These are phyloP conservation scores for Ethmia dodecea DNA, from an alignment of 2,888 invertebrate species.

Conservation along the genomic window DNA sequence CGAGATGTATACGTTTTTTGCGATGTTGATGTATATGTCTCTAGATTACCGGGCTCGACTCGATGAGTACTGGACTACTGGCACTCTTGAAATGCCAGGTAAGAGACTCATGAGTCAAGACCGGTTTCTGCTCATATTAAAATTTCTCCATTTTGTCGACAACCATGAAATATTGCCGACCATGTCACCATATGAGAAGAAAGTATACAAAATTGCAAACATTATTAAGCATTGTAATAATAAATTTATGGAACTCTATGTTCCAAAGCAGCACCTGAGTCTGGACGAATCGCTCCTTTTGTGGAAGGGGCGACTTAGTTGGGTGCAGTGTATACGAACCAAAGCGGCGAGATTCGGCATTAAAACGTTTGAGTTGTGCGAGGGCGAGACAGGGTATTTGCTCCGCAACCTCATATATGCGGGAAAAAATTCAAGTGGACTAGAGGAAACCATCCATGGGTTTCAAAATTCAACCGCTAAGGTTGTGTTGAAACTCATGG, in stretches of 20 bases:
- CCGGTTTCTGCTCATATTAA: constrained; percentile 14
- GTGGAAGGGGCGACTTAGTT: constrained; percentile 20
- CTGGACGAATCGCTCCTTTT: constrained; percentile 22
- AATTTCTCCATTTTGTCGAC: constrained; percentile 19
- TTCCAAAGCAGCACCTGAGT: constrained; percentile 12
- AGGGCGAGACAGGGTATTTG: constrained; percentile 18
- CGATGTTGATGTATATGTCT: constrained; percentile 1
- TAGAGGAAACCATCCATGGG: background rate
- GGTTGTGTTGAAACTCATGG: constrained; percentile 11
- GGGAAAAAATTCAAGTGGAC: background rate
- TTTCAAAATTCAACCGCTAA: constrained; percentile 4
- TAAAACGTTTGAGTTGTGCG: constrained; percentile 20
- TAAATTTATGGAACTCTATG: constrained; percentile 15
- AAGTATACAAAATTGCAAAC: constrained; percentile 16
- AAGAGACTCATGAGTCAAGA: constrained; percentile 16
- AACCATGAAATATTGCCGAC: constrained; percentile 11
- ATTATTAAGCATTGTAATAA: constrained; percentile 17
- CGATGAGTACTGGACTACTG: constrained; percentile 8
- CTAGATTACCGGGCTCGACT: background rate
- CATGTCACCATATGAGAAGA: constrained; percentile 12
- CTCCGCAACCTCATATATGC: background rate
- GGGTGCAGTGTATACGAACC: constrained; percentile 20
- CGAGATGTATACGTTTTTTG: constrained; percentile 5
- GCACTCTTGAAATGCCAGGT: constrained; percentile 18
- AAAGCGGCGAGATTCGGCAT: constrained; percentile 22